Evolutionary conservation across 1,140 invertebrate genomes (phyloP), one percentile per base, ranked within the genome.

Genomic region (Rhynchophorus ferrugineus): DNA sequence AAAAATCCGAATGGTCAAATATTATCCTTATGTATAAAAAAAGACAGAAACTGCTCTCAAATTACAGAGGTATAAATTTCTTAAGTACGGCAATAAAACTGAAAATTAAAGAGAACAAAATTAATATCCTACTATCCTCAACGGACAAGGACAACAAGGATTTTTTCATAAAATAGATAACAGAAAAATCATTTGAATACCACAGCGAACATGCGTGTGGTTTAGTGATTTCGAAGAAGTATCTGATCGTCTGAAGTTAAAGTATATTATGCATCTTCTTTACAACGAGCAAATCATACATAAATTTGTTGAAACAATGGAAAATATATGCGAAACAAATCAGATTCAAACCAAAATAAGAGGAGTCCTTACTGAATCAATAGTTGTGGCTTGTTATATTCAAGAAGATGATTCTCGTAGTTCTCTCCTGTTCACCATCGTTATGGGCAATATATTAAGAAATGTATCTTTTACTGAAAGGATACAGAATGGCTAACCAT

Each of bases 341-440:
- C 8, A 44, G 20, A 44, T 44, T n/a, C 42, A 24, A 44, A 17
- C 19, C 42, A 44, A 21, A 44, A 20, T 44, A 7, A 44, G 20
- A 7, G 21, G 17, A 8, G 19, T 7, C 7, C 17, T n/a, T 29
- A 34, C 44, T 16, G 44, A 46, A 46, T 13, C 6, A 49, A 49
- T 43, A 35, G 3, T 2, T 48, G 45, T 48, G 8, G 21, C 16
- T 38, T 17, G 20, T 18, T n/a, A 19, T 43, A 11, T 49, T 39
- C 47, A 37, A 49, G 36, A 49, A 41, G 47, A 37, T 11, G 47
- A 49, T 29, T 49, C 37, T 19, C 37, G 42, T 16, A 44, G 38
- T 19, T 20, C 47, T n/a, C 16, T 42, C 6, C 22, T 49, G 17
- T 49, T 49, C 17, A 49, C 42, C 37, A 49, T 49, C 2, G 19